phyloP scores from a whole-genome alignment of 1,140 invertebrate genomes.

The Sesamia nonagrioides region DNA sequence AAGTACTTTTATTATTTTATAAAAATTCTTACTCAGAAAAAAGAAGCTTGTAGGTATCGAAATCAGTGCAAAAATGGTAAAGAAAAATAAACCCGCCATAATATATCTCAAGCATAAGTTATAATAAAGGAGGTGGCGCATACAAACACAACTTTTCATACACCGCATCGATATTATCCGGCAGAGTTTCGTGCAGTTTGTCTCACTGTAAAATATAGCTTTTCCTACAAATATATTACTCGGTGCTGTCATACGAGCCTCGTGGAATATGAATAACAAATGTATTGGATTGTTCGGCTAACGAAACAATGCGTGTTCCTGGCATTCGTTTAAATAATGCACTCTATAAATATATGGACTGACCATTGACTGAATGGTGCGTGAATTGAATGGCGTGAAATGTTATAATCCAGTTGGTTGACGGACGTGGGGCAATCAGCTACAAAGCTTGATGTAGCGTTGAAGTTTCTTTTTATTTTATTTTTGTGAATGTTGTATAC shows the following conservation, averaged over 20 bases:
- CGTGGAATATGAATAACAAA: constrained; percentile 35
- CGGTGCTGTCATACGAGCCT: background rate
- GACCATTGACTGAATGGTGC: constrained; percentile 22
- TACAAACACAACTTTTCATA: constrained; percentile 18
- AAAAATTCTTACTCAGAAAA: too few relatives aligned
- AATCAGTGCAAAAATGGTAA: background rate
- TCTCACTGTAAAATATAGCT: constrained; percentile 16
- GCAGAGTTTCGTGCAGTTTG: constrained; percentile 28
- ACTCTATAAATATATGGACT: background rate
- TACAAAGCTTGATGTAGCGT: background rate
- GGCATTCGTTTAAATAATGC: constrained; percentile 29
- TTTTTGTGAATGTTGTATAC: background rate
- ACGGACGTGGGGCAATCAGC: background rate
- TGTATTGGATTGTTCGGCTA: constrained; percentile 23
- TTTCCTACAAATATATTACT: constrained; percentile 26
- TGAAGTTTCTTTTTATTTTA: background rate
- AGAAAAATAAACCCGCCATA: background rate
- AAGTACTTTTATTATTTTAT: too few relatives aligned
- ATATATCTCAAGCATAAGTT: background rate
- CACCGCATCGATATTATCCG: constrained; percentile 22
- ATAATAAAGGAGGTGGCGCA: constrained; percentile 17
- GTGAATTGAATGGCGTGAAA: constrained; percentile 38
- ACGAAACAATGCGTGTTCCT: constrained; percentile 20
- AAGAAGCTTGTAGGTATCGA: background rate
- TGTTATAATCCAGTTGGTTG: constrained; percentile 15